Percentiles rank a stretch among this genome's conserved stretches.
Evolutionary conservation across 1,140 invertebrate genomes (phyloP).

Genomic region (Saccostrea glomerata): DNA sequence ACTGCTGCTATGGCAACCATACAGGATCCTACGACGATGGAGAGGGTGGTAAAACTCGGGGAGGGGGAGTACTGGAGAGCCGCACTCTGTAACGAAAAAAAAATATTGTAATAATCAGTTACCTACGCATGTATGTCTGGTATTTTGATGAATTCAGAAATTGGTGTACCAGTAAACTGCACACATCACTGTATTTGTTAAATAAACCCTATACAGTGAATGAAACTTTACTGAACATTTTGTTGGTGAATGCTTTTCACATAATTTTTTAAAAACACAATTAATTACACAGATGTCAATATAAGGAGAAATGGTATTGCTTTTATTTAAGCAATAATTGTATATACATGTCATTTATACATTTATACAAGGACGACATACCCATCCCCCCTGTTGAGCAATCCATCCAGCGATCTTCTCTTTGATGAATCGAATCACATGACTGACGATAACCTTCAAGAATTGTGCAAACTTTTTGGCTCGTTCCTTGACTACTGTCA

Average conservation of each 20-base stretch:
- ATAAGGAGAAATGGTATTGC: too few species aligned
- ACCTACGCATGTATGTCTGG: too few species aligned
- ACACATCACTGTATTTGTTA: too few species aligned
- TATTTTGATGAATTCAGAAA: too few species aligned
- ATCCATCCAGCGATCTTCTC: slow-evolving; percentile 74
- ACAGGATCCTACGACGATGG: slow-evolving; percentile 41
- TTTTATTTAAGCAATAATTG: too few species aligned
- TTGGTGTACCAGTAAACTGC: too few species aligned
- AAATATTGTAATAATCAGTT: background rate
- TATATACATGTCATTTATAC: too few species aligned
- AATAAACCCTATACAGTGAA: too few species aligned
- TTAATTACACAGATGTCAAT: too few species aligned
- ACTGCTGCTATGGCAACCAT: slow-evolving; percentile 47
- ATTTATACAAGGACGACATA: slow-evolving; percentile 56
- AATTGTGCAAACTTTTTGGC: slow-evolving; percentile 63
- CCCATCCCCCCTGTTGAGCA: slow-evolving; percentile 74
- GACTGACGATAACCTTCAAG: slow-evolving; percentile 67
- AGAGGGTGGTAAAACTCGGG: slow-evolving; percentile 23
- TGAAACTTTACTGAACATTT: too few species aligned
- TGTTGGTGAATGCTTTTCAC: too few species aligned
- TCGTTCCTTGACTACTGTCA: slow-evolving; percentile 60
- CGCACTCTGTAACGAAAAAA: slow-evolving; percentile 40
- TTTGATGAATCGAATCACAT: slow-evolving; percentile 70
- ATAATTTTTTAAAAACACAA: too few species aligned
- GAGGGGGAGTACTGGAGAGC: slow-evolving; percentile 47